phyloP scores from a whole-genome alignment of 2,113 vertebrate species.

The Rhea pennata region DNA sequence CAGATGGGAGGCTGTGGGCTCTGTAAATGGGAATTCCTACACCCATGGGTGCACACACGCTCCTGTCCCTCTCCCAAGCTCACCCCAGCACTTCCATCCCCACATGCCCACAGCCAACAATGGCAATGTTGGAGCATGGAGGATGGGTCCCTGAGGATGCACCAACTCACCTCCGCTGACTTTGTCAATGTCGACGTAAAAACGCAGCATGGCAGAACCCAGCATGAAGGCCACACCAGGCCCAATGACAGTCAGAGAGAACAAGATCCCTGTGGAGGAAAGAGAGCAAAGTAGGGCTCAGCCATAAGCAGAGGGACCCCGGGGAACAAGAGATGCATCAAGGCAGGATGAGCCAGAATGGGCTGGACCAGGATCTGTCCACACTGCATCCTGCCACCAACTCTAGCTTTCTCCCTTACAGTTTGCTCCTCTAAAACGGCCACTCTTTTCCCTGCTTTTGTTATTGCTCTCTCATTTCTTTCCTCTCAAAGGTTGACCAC shows the following conservation, averaged over 20 bases:
- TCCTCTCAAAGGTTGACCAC: too few relatives aligned
- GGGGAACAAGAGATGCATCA: background rate
- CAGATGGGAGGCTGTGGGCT: background rate
- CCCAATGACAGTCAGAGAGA: slow-evolving; percentile 86
- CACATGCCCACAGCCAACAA: too few relatives aligned
- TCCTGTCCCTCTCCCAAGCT: too few relatives aligned
- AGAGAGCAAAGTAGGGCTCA: background rate
- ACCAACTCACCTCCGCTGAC: slow-evolving; percentile 72
- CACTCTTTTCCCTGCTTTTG: background rate
- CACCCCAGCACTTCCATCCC: too few relatives aligned
- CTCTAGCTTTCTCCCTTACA: background rate
- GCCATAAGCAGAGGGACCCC: accelerated
- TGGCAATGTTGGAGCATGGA: accelerated
- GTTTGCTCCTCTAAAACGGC: background rate
- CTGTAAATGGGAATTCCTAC: background rate
- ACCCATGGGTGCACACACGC: too few relatives aligned
- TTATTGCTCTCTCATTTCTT: background rate
- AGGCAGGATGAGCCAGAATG: background rate
- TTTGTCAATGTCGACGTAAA: slow-evolving; percentile 91
- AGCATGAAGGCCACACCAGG: slow-evolving; percentile 88
- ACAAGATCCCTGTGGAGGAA: slow-evolving; percentile 83
- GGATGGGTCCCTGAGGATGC: accelerated
- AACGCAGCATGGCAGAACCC: slow-evolving; percentile 81
- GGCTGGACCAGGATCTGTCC: background rate
- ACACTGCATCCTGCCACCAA: background rate